Percentiles rank a stretch among this genome's conserved stretches.
phyloP scores from a whole-genome alignment of 1,140 invertebrate species.

The Gonioctena quinquepunctata region DNA sequence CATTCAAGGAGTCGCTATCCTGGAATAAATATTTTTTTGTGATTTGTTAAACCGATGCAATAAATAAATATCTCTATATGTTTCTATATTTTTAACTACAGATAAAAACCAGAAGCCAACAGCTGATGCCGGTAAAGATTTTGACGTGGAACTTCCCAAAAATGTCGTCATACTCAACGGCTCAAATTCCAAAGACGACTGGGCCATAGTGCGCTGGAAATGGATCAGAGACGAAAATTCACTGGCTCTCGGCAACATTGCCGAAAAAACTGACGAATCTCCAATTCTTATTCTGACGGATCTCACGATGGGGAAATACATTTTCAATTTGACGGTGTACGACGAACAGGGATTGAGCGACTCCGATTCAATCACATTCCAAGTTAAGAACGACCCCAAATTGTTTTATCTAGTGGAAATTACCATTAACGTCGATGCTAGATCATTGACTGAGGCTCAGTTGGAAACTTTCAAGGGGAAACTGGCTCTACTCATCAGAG shows the following conservation, averaged over 20 bases:
- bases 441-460: slow-evolving; percentile 74
- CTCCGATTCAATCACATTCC: slow-evolving; percentile 81
- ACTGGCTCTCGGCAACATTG: slow-evolving; percentile 80
- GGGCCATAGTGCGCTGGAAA: slow-evolving; percentile 79
- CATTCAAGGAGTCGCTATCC: no score
- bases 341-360: slow-evolving; percentile 85
- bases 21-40: no score
- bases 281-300: slow-evolving; percentile 83
- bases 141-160: slow-evolving; percentile 74
- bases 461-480: slow-evolving; percentile 76
- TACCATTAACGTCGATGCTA: slow-evolving; percentile 73
- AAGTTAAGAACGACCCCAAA: slow-evolving; percentile 81
- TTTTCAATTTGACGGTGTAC: slow-evolving; percentile 84
- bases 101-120: slow-evolving; percentile 87
- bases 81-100: no score
- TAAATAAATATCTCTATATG: no score
- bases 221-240: slow-evolving; percentile 84
- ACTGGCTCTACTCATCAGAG: slow-evolving; percentile 66
- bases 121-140: slow-evolving; percentile 85
- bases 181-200: slow-evolving; percentile 83
- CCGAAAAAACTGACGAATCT: slow-evolving; percentile 73
- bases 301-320: slow-evolving; percentile 83
- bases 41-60: no score
- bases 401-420: slow-evolving; percentile 79
- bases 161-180: slow-evolving; percentile 83